These are phyloP conservation scores for Pterostichus niger DNA, from an alignment of 2,888 invertebrate genomes.

Conservation along the genomic window DNA sequence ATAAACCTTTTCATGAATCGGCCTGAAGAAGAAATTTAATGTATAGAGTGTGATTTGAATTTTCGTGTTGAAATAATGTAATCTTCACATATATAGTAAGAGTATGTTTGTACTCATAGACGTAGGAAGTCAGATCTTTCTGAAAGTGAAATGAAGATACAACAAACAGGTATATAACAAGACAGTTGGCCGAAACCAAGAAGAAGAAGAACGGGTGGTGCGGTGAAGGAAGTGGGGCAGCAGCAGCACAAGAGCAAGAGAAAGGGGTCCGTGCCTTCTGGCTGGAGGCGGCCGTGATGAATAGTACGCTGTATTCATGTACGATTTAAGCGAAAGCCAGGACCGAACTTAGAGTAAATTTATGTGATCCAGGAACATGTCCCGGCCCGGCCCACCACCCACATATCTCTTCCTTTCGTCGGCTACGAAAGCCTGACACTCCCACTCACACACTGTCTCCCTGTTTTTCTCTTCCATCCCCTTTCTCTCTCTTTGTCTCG, in stretches of 20 bases:
- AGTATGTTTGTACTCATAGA: too few species aligned
- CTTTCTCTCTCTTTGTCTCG: constrained; percentile 14
- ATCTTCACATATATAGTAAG: too few species aligned
- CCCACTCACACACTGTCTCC: constrained; percentile 57
- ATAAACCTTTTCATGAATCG: too few species aligned
- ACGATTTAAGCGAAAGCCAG: constrained; percentile 58
- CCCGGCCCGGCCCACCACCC: constrained; percentile 59
- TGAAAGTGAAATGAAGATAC: too few species aligned
- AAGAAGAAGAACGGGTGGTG: too few species aligned
- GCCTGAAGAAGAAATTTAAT: too few species aligned
- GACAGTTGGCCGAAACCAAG: too few species aligned
- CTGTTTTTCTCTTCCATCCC: constrained; percentile 21
- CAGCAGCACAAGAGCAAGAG: constrained; percentile 23
- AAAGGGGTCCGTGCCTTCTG: constrained; percentile 12
- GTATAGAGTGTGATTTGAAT: too few species aligned
- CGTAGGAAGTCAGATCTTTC: too few species aligned
- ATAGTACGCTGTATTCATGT: constrained; percentile 63
- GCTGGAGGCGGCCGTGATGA: constrained; percentile 46
- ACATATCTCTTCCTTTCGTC: constrained; percentile 65
- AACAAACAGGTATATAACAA: too few species aligned
- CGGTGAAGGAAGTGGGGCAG: too few species aligned
- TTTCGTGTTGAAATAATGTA: too few species aligned
- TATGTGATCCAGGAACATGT: constrained; percentile 65
- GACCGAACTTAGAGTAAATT: constrained; percentile 65
- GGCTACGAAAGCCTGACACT: constrained; percentile 51